phyloP scores from a whole-genome alignment of 1,140 invertebrate genomes.

The Lethrus apterus region DNA sequence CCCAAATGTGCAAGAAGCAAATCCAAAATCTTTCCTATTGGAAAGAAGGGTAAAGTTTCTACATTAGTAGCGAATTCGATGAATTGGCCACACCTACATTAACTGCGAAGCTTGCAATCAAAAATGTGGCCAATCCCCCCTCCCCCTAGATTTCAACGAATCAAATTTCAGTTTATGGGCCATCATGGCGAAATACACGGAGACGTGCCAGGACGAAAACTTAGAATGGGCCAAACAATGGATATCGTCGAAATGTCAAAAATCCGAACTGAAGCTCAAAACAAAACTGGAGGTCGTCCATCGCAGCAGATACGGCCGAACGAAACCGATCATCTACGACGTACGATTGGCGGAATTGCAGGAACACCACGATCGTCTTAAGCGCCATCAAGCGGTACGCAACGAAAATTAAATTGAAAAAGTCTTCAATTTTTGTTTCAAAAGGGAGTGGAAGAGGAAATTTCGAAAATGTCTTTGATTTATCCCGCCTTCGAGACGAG shows the following conservation, averaged over 20 bases:
- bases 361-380: constrained; percentile 1
- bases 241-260: background rate
- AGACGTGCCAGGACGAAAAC: background rate
- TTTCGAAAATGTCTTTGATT: background rate
- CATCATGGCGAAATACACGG: background rate
- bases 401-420: background rate
- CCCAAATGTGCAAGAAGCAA: background rate
- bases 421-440: background rate
- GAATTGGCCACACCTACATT: no score
- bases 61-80: no score
- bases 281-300: background rate
- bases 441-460: background rate
- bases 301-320: constrained; percentile 2
- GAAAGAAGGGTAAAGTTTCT: background rate
- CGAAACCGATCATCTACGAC: constrained; percentile 9
- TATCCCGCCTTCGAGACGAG: background rate
- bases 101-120: no score
- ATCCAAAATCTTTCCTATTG: background rate
- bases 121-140: no score
- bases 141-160: no score
- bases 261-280: background rate
- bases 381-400: constrained; percentile 1
- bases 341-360: constrained; percentile 15
- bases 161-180: background rate
- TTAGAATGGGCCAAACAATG: background rate